These are phyloP conservation scores for Aleiodes leptofemur DNA, from an alignment of 2,888 invertebrate species.

Conservation along the genomic window DNA sequence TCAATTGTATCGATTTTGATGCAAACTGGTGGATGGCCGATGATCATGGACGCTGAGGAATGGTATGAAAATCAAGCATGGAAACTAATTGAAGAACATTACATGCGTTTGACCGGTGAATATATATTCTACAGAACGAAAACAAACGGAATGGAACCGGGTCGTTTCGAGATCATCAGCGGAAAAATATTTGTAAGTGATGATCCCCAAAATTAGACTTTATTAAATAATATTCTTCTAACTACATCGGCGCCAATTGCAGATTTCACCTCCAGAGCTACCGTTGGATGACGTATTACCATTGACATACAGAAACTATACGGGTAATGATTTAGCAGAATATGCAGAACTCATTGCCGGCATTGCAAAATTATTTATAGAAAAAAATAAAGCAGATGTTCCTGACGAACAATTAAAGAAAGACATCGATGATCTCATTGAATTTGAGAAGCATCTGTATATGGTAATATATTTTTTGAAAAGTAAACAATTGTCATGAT, in stretches of 20 bases:
- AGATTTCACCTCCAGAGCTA: not conserved
- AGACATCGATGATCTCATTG: slow-evolving; percentile 56
- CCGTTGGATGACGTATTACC: slow-evolving; percentile 40
- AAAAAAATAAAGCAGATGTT: slow-evolving; percentile 53
- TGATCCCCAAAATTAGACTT: no score
- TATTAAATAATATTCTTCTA: no score
- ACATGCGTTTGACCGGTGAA: slow-evolving; percentile 52
- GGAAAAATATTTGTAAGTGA: no score
- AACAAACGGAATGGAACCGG: no score
- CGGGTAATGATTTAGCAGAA: slow-evolving; percentile 41
- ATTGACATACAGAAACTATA: slow-evolving; percentile 44
- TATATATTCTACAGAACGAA: slow-evolving; percentile 43
- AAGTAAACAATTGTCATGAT: not conserved
- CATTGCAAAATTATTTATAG: slow-evolving; percentile 50
- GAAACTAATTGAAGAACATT: slow-evolving; percentile 60
- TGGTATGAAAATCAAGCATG: slow-evolving; percentile 59
- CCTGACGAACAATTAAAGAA: slow-evolving; percentile 49
- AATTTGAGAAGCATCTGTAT: slow-evolving; percentile 56
- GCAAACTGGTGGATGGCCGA: no score
- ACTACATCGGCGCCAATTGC: no score
- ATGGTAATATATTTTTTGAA: slow-evolving; percentile 57
- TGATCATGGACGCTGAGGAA: slow-evolving; percentile 60
- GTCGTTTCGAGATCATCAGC: no score
- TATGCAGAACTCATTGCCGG: slow-evolving; percentile 52
- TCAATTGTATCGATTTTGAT: slow-evolving; percentile 50